Base-by-base conservation (phyloP, 2,888 invertebrate genomes). In the Sarcophaga carnaria region DNA sequence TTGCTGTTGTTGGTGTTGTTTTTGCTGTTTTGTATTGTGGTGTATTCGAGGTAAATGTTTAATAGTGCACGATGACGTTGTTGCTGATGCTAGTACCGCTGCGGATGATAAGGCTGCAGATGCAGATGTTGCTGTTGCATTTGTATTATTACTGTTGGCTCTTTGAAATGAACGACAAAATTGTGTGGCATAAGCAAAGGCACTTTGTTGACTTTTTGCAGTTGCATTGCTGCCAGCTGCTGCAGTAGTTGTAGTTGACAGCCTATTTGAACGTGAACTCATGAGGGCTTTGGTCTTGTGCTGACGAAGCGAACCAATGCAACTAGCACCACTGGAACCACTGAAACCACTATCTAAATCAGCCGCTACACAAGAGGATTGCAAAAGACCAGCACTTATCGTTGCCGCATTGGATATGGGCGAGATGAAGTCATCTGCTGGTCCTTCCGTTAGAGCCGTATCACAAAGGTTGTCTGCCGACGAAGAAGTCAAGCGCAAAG, bases 91-190 rank as follows among this genome's bases (percentile, higher is more conserved):
- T 25, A 3, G 3, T 25, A 22, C 1, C 22, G 22, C 22, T 22
- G 1, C 22, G 22, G 22, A 22, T 22, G 22, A 22, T 22, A 1
- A 22, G 1, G 22, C 22, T 22, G 22, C 22, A 22, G 22, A 22
- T 22, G 22, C 1, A 22, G 22, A 22, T 25, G 25, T 25, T 25
- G 25, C 25, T 3, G 2, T 25, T 25, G 75, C 22, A 69, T 78
- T 76, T 78, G 77, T 74, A 66, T 72, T 62, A 74, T 5, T 3
- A 54, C 27, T 71, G 79, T 80, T 60, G 75, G 83, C 88, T 84
- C 93, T 90, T 80, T 93, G 93, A 80, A 93, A 93, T 14, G 93
- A 93, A 12, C 93, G 92, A 83, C 92, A 92, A 88, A 92, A 92
- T 60, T 93, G 92, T 59, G 91, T 90, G 78, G 90, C 91, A 81